These are phyloP conservation scores for Oscheius sp. DNA, from an alignment of 2,888 invertebrate genomes.

Conservation along the genomic window DNA sequence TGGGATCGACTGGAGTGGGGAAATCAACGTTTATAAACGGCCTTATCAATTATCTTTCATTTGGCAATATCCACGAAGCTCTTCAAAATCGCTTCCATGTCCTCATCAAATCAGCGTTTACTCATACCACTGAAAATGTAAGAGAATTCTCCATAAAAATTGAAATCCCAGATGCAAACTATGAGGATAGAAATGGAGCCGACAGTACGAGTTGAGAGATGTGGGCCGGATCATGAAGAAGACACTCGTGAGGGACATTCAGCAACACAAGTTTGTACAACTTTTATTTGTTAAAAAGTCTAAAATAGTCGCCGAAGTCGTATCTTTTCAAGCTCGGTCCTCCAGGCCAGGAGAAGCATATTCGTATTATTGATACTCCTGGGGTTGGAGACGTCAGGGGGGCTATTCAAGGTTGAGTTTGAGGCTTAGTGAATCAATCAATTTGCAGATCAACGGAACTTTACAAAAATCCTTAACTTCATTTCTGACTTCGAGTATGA, in stretches of 20 bases:
- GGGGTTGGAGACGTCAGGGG: conserved; percentile 17
- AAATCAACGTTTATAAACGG: conserved; percentile 6
- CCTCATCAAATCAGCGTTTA: not conserved
- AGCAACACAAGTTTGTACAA: conserved; percentile 10
- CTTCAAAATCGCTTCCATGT: not conserved
- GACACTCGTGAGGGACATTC: not conserved
- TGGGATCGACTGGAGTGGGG: not conserved
- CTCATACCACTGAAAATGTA: not conserved
- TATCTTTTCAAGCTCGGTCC: not conserved
- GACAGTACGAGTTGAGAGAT: not conserved
- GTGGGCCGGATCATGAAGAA: not conserved
- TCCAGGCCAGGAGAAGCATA: not conserved
- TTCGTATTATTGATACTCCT: conserved; percentile 22
- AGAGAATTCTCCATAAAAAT: not conserved
- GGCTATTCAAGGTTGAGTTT: not conserved
- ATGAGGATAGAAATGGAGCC: not conserved
- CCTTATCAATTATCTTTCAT: not conserved
- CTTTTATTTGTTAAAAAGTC: no score
- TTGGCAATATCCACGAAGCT: not conserved
- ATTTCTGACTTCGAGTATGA: conserved; percentile 17
- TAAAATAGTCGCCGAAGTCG: conserved; percentile 2
- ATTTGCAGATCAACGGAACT: conserved; percentile 17
- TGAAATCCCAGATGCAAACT: not conserved
- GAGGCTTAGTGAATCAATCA: conserved; percentile 4
- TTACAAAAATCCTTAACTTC: conserved; percentile 5